Percentiles rank a stretch among this genome's conserved stretches.
phyloP scores from a whole-genome alignment of 2,797 vertebrate species.

The Hyperoplus immaculatus region DNA sequence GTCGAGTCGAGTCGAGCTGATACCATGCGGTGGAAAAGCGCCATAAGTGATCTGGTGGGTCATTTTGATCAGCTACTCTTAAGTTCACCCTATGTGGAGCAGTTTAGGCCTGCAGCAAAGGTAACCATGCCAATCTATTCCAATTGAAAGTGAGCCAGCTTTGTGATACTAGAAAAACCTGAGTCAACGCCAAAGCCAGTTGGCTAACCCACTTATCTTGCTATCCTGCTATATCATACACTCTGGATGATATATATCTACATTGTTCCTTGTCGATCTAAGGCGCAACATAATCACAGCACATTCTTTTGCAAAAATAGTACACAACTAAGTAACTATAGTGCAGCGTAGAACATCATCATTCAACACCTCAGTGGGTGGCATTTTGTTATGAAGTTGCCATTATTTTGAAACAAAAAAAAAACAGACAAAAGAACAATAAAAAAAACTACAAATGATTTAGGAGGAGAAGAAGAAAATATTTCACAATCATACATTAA shows the following conservation, averaged over 20 bases:
- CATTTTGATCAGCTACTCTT: not conserved
- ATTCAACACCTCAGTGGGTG: not conserved
- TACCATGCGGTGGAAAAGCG: too few relatives aligned
- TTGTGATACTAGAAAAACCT: not conserved
- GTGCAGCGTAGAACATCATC: not conserved
- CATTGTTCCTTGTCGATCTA: not conserved
- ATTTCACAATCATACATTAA: constrained; percentile 56
- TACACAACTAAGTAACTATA: not conserved
- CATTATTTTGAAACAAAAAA: not conserved
- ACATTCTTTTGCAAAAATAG: not conserved
- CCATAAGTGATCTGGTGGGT: constrained; percentile 2
- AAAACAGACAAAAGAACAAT: constrained; percentile 4
- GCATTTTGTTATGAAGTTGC: not conserved
- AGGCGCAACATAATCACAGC: not conserved
- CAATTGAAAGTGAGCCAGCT: not conserved
- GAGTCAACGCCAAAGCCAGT: not conserved
- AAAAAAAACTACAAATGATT: constrained; percentile 3
- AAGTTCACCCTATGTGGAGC: not conserved
- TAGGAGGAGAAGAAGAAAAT: not conserved
- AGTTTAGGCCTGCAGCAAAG: not conserved
- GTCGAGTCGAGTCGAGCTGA: too few relatives aligned
- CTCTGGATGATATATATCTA: not conserved
- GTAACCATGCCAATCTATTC: not conserved
- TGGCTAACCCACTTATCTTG: not conserved
- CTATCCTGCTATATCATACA: not conserved